These are phyloP conservation scores for Dolichopus griseipennis DNA, from an alignment of 2,888 invertebrate genomes.

Conservation along the genomic window DNA sequence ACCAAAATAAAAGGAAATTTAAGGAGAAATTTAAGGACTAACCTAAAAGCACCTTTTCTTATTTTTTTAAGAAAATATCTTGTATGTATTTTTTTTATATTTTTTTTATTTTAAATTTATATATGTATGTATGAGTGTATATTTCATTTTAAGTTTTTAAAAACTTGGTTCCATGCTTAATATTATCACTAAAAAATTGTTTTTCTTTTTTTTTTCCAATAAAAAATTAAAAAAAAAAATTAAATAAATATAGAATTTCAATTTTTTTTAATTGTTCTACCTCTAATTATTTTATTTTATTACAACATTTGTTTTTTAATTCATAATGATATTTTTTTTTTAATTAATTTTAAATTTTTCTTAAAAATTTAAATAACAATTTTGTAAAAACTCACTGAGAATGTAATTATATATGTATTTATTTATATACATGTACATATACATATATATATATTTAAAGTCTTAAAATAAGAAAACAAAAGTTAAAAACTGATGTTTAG, in stretches of 20 bases:
- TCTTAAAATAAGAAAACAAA: neutral
- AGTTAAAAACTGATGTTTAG: neutral
- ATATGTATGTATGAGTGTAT: neutral
- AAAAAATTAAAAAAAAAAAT: too few species aligned
- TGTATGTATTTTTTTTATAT: neutral
- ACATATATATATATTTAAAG: neutral
- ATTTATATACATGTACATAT: too few species aligned
- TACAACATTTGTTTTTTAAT: neutral
- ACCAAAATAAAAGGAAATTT: too few species aligned
- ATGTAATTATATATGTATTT: neutral
- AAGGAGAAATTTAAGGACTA: neutral
- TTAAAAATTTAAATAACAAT: slow-evolving; percentile 5
- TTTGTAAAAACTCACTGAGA: neutral
- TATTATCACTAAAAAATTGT: neutral
- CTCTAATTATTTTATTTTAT: neutral
- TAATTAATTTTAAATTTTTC: neutral
- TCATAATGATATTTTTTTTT: neutral
- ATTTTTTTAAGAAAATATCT: too few species aligned
- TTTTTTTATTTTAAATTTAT: neutral
- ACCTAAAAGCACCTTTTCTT: neutral
- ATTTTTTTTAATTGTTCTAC: too few species aligned
- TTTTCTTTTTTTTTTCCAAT: too few species aligned
- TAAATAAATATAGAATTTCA: too few species aligned
- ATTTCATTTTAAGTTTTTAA: too few species aligned
- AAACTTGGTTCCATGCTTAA: neutral